phyloP scores from a whole-genome alignment of 1,140 invertebrate genomes.

The Melanaphis sacchari region DNA sequence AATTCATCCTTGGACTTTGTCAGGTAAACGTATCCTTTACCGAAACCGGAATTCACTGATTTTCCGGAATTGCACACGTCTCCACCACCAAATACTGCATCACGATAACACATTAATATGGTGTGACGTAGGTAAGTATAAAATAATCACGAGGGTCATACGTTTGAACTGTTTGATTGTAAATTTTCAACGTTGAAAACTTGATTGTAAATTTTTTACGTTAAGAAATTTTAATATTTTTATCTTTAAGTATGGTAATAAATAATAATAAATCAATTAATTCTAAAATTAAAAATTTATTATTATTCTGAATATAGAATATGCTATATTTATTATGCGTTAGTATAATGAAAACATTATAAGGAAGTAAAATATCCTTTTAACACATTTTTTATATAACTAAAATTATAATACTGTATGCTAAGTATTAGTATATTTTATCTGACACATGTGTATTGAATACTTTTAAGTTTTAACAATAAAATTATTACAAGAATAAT shows the following conservation, averaged over 20 bases:
- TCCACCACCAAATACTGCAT: slow-evolving; percentile 36
- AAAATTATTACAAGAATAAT: too few relatives aligned
- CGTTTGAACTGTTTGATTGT: too few relatives aligned
- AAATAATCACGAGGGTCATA: background rate
- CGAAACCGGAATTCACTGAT: slow-evolving; percentile 52
- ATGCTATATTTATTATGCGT: background rate
- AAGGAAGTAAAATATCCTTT: background rate
- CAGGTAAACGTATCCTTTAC: slow-evolving; percentile 53
- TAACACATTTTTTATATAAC: background rate
- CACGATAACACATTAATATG: background rate
- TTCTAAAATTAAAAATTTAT: background rate
- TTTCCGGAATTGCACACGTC: slow-evolving; percentile 53
- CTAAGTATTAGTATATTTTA: too few relatives aligned
- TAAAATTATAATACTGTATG: too few relatives aligned
- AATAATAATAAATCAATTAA: too few relatives aligned
- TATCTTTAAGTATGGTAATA: background rate
- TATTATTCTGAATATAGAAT: background rate
- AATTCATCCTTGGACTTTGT: slow-evolving; percentile 63
- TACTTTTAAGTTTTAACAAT: too few relatives aligned
- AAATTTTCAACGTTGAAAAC: too few relatives aligned
- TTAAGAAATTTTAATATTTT: too few relatives aligned
- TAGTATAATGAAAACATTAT: background rate
- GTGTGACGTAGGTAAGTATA: background rate
- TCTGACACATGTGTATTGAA: too few relatives aligned
- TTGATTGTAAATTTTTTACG: too few relatives aligned